Percentiles rank a stretch among this genome's conserved stretches.
Conservation (phyloP, 64 coral and sea anemone species). For the Porites lutea region DNA sequence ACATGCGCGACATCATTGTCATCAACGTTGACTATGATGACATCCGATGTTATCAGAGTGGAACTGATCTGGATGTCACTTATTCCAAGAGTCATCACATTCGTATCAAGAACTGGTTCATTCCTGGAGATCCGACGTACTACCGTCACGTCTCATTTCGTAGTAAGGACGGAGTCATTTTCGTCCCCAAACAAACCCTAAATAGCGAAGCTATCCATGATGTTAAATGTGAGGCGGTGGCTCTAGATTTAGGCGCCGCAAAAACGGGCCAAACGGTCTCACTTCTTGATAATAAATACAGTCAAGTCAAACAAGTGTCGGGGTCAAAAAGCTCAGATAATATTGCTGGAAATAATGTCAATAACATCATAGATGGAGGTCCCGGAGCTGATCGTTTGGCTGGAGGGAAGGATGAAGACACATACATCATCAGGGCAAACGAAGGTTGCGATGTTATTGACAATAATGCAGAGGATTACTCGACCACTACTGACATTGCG, state of each 20-base stretch:
- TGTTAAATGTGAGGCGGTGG: constrained; percentile 33
- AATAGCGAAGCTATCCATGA: background rate
- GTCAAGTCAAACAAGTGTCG: background rate
- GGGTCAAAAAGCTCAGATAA: constrained; percentile 7
- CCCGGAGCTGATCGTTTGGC: background rate
- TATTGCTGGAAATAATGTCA: constrained; percentile 36
- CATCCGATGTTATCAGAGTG: no score
- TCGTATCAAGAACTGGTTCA: constrained; percentile 60
- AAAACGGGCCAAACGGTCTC: background rate
- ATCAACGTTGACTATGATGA: no score
- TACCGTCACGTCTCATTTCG: constrained; percentile 52
- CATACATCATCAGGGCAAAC: constrained; percentile 41
- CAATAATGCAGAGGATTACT: constrained; percentile 34
- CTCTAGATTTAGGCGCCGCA: constrained; percentile 8
- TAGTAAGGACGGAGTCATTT: constrained; percentile 46
- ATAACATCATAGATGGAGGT: constrained; percentile 50
- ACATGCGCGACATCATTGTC: no score
- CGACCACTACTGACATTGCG: constrained; percentile 24
- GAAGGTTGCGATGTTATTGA: constrained; percentile 42
- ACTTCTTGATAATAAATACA: background rate
- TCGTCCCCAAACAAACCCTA: constrained; percentile 11
- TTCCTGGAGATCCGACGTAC: constrained; percentile 13
- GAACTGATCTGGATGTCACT: background rate
- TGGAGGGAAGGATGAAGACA: constrained; percentile 54
- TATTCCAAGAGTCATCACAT: constrained; percentile 38